A percentile compares a stretch with the other conserved stretches of the same genome.
Conservation (phyloP, 1,140 invertebrate genomes). For the Platyscapa corneri region DNA sequence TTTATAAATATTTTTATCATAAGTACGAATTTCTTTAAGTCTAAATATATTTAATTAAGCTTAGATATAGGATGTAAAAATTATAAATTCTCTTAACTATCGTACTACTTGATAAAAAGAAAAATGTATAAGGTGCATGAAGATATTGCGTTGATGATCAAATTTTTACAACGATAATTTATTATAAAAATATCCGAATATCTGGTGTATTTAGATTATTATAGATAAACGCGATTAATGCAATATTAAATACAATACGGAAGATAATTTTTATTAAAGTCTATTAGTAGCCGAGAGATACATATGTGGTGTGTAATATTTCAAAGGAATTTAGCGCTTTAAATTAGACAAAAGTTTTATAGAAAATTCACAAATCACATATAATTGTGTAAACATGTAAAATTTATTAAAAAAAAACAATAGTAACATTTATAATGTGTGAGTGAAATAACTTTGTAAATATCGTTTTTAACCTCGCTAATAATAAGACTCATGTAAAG, state of each 20-base stretch:
- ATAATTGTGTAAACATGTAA: conserved; percentile 2
- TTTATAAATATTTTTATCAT: not conserved
- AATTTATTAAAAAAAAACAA: not conserved
- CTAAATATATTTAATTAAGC: not conserved
- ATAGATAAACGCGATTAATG: not conserved
- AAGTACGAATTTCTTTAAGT: no score
- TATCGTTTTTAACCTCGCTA: conserved; percentile 36
- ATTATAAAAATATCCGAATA: not conserved
- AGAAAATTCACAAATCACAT: not conserved
- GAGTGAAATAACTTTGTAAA: conserved; percentile 32
- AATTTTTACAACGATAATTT: not conserved
- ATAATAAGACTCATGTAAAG: conserved; percentile 27
- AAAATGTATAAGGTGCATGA: no score
- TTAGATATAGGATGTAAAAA: no score
- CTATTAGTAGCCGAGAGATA: not conserved
- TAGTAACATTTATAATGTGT: not conserved
- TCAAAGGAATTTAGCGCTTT: not conserved
- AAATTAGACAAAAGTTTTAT: conserved; percentile 2
- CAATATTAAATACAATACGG: not conserved
- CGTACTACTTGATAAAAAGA: no score
- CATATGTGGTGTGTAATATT: not conserved
- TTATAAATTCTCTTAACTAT: no score
- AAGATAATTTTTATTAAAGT: not conserved
- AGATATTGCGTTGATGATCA: not conserved
- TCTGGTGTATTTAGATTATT: not conserved